Base-by-base conservation (phyloP, 2,888 invertebrate genomes). In the Colostygia pectinataria region DNA sequence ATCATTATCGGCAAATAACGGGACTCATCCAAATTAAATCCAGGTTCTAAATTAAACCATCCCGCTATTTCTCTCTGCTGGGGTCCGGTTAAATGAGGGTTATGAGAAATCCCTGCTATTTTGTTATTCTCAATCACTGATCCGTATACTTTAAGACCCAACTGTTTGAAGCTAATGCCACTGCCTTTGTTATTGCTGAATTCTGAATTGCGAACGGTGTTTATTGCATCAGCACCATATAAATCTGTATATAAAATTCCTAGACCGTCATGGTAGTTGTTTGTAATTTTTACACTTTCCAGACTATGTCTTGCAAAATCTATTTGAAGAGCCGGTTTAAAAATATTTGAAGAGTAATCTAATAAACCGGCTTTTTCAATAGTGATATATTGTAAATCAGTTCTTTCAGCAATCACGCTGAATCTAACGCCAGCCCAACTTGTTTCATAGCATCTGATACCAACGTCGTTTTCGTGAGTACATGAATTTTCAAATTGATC, bases 361-460 rank as follows among this genome's bases (percentile, higher is more conserved):
- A 98, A 91, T 0, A 99, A 91, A 0, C 99, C 99, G 3, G 99
- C 98, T 78, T 94, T 95, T 82, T 98, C 97, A 32, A 99, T 93
- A 1, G 95, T 95, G 4, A 98, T 92, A 65, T 95, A 97, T 74
- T 97, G 97, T 54, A 99, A 90, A 71, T 97, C 96, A 12, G 96
- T 94, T 63, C 97, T 91, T 73, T 97, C 96, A 0, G 98, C 95
- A 42, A 97, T 90, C 44, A 97, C 96, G 28, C 98, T 97, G 62
- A 98, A 94, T 61, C 98, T 91, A 0, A 99, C 87, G 0, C 99
- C 99, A 0, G 98, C 97, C 99, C 99, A 99, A 24, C 96, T 96
- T 0, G 96, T 95, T 65, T 96, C 95, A 60, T 97, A 96, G 71
- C 98, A 98, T 57, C 96, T 91, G 25, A 98, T 92, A 0, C 97